phyloP scores from a whole-genome alignment of 2,888 invertebrate species.

The Aspidiotus destructor region DNA sequence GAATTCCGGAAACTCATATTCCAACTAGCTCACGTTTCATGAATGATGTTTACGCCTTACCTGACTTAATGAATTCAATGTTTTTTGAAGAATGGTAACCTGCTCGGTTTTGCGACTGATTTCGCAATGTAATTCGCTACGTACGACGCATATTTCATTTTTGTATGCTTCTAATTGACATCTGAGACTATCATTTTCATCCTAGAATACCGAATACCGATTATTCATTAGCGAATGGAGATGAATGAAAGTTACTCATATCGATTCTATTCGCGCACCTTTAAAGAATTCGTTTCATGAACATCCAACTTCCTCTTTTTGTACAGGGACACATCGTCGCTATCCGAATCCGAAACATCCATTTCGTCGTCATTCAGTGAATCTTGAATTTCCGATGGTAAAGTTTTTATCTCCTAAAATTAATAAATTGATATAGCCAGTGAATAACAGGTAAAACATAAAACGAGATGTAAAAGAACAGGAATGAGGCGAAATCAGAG shows the following conservation, averaged over 20 bases:
- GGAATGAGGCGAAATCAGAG: background rate
- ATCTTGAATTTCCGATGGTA: conserved; percentile 22
- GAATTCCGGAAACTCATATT: conserved; percentile 3
- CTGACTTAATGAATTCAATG: conserved; percentile 52
- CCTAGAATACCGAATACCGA: conserved; percentile 44
- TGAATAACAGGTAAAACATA: background rate
- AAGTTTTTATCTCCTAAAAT: conserved; percentile 24
- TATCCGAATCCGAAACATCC: conserved; percentile 72
- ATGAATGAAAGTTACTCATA: background rate
- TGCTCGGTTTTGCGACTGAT: conserved; percentile 77
- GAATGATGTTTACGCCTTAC: conserved; percentile 34
- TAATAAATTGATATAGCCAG: background rate
- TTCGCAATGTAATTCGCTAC: conserved; percentile 67
- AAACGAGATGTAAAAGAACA: background rate
- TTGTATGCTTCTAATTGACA: conserved; percentile 89
- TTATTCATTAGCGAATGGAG: conserved; percentile 39
- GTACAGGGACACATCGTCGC: conserved; percentile 43
- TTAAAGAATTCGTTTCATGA: conserved; percentile 34
- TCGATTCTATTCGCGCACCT: conserved; percentile 30
- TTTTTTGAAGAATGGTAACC: conserved; percentile 61
- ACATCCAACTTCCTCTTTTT: conserved; percentile 33
- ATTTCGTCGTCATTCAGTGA: conserved; percentile 67
- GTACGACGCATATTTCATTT: conserved; percentile 82
- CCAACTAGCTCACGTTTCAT: too few relatives aligned
- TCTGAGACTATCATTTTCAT: conserved; percentile 80